Conservation (phyloP, 2,888 invertebrate genomes). For the Lomographa bimaculata region DNA sequence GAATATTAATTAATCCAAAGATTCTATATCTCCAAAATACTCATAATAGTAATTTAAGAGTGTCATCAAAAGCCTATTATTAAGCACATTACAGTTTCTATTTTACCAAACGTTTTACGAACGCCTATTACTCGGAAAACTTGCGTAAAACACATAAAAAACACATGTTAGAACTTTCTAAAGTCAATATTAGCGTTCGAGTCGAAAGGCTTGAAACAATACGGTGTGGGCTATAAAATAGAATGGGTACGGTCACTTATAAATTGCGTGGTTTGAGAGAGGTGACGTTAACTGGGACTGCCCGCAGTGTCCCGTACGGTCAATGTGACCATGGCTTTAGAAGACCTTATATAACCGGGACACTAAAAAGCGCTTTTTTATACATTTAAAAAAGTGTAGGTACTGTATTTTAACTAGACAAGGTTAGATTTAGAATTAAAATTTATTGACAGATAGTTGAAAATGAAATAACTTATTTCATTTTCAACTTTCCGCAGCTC, state of each 20-base stretch:
- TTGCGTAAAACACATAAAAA: conserved; percentile 26
- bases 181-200: conserved; percentile 20
- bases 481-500: too few relatives aligned
- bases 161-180: conserved; percentile 20
- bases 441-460: too few relatives aligned
- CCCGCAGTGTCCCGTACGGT: conserved; percentile 37
- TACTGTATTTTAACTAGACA: too few relatives aligned
- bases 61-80: conserved; percentile 4
- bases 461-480: too few relatives aligned
- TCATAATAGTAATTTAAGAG: not conserved
- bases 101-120: conserved; percentile 4
- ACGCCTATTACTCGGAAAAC: conserved; percentile 9
- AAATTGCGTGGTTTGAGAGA: conserved; percentile 56
- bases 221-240: conserved; percentile 20
- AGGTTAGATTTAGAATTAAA: too few relatives aligned
- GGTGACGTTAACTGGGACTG: conserved; percentile 53
- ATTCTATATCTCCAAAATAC: not conserved
- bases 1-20: too few relatives aligned
- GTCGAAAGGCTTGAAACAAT: conserved; percentile 22
- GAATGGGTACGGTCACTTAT: conserved; percentile 49
- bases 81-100: conserved; percentile 10
- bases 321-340: conserved; percentile 19
- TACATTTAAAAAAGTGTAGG: too few relatives aligned
- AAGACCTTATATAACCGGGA: too few relatives aligned
- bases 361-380: too few relatives aligned